Evolutionary conservation across 1,140 invertebrate genomes (phyloP).

Genomic region (Drosophila melanogaster): Release_6_plus_ISO1_MT NC_004354.4:8138001-8138500

Average conservation of each 20-base stretch:
- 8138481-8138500: constrained; percentile 42
- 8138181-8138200: constrained; percentile 61
- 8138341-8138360: constrained; percentile 6
- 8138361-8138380: neutral
- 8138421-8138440: constrained; percentile 27
- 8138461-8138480: constrained; percentile 49
- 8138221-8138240: constrained; percentile 63
- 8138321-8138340: constrained; percentile 18
- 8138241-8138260: constrained; percentile 72
- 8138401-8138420: constrained; percentile 24
- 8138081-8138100: constrained; percentile 41
- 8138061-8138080: constrained; percentile 14
- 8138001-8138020: constrained; percentile 24
- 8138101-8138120: constrained; percentile 35
- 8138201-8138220: constrained; percentile 62
- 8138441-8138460: constrained; percentile 28
- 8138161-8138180: constrained; percentile 79
- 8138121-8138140: constrained; percentile 50
- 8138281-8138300: constrained; percentile 49
- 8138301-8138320: constrained; percentile 3
- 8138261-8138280: constrained; percentile 38
- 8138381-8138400: constrained; percentile 24
- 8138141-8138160: constrained; percentile 52
- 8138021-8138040: constrained; percentile 42
- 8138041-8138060: constrained; percentile 25